Percentiles rank a stretch among this genome's conserved stretches.
Evolutionary conservation across 2,113 vertebrate species (phyloP).

Genomic region (Heloderma charlesbogerti): DNA sequence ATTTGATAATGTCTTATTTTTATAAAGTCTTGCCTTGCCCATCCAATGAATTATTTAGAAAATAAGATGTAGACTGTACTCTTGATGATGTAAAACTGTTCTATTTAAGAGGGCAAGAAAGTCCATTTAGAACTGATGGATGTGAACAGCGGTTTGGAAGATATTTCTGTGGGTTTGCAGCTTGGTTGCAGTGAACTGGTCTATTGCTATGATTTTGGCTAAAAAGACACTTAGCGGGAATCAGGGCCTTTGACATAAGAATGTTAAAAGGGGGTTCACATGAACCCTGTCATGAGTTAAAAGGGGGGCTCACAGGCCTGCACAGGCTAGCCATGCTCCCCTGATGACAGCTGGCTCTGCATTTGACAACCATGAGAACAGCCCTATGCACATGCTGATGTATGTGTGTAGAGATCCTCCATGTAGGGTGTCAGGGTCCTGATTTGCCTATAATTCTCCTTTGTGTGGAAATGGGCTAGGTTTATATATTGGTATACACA

Average conservation of each 20-base stretch:
- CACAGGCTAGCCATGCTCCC: not conserved
- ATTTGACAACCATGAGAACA: not conserved
- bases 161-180: not conserved
- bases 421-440: no score
- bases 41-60: constrained; percentile 12
- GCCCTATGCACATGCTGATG: not conserved
- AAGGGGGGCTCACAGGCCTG: not conserved
- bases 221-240: not conserved
- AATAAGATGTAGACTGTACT: not conserved
- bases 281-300: not conserved
- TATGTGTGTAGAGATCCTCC: not conserved
- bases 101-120: not conserved
- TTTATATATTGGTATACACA: not conserved
- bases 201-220: not conserved
- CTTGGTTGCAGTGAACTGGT: not conserved
- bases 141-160: not conserved
- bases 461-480: not conserved
- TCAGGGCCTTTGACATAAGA: not conserved
- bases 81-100: not conserved
- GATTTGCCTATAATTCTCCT: no score
- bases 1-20: not conserved
- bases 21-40: not conserved
- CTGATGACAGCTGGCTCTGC: not conserved
- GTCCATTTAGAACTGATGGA: not conserved
- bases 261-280: not conserved